phyloP scores from a whole-genome alignment of 2,888 invertebrate species.

The Incurvaria masculella region DNA sequence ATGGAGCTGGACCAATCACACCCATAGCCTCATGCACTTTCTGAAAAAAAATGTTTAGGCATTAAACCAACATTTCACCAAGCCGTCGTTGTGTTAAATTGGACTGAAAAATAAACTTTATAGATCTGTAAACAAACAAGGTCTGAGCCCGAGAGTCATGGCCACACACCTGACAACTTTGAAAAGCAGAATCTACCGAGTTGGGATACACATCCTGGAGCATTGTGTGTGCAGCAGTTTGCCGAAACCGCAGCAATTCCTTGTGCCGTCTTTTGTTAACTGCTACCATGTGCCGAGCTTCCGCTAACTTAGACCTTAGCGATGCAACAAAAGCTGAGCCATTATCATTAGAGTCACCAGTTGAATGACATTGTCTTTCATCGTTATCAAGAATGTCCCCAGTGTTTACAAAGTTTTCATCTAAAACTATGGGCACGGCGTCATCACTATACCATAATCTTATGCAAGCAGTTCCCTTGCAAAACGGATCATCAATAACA shows the following conservation, averaged over 20 bases:
- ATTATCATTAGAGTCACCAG: background rate
- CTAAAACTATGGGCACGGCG: constrained; percentile 33
- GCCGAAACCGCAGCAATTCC: constrained; percentile 28
- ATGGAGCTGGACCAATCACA: constrained; percentile 16
- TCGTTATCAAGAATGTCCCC: constrained; percentile 25
- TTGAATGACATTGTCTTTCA: constrained; percentile 18
- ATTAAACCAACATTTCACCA: too few relatives aligned
- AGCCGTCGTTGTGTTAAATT: constrained; percentile 26
- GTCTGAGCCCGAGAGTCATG: constrained; percentile 24
- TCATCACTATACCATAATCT: constrained; percentile 30
- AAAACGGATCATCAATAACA: constrained; percentile 25
- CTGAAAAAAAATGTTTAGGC: too few relatives aligned
- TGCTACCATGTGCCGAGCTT: constrained; percentile 30
- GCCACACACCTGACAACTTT: constrained; percentile 11
- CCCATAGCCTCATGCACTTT: constrained; percentile 6
- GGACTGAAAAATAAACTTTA: constrained; percentile 3
- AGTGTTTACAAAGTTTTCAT: constrained; percentile 31
- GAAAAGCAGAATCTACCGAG: constrained; percentile 23
- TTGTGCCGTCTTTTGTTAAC: constrained; percentile 27
- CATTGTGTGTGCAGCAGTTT: constrained; percentile 25
- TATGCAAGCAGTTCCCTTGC: constrained; percentile 27
- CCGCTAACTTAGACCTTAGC: constrained; percentile 25
- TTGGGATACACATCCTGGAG: constrained; percentile 27
- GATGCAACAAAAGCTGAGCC: background rate
- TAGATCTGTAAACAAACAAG: background rate